These are phyloP conservation scores for Macroglossus sobrinus DNA, from an alignment of 2,113 vertebrate species.

Conservation along the genomic window DNA sequence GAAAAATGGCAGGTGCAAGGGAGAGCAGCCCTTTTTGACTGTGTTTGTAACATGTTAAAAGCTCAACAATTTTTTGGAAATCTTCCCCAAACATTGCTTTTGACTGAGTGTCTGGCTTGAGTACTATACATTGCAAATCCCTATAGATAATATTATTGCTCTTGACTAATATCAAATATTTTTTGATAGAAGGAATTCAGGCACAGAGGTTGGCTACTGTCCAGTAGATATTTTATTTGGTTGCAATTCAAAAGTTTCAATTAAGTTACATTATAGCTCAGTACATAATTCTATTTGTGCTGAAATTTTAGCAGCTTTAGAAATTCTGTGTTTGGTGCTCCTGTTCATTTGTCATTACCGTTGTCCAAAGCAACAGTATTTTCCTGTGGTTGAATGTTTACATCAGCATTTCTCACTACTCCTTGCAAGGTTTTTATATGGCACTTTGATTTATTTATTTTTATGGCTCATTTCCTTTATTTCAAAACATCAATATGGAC, in stretches of 20 bases:
- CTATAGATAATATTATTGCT: background rate
- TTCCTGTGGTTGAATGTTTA: background rate
- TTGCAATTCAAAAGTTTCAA: background rate
- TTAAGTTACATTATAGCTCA: background rate
- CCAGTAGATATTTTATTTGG: background rate
- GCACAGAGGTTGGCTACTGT: background rate
- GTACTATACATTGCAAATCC: background rate
- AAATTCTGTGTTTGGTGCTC: background rate
- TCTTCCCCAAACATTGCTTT: background rate
- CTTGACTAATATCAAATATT: background rate
- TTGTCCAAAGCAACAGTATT: constrained; percentile 6
- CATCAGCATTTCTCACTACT: constrained; percentile 24
- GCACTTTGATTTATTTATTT: constrained; percentile 52
- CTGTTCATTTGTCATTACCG: constrained; percentile 11
- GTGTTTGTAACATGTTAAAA: background rate
- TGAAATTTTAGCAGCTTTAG: constrained; percentile 13
- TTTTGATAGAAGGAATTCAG: background rate
- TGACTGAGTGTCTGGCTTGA: background rate
- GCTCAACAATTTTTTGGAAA: background rate
- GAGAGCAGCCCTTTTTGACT: background rate
- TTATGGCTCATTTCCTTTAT: constrained; percentile 66
- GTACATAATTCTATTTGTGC: background rate
- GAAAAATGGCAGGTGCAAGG: background rate
- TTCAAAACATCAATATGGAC: constrained; percentile 51
- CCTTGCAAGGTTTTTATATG: constrained; percentile 24